phyloP scores from a whole-genome alignment of 1,140 invertebrate genomes.

The Drosophila sp. region DNA sequence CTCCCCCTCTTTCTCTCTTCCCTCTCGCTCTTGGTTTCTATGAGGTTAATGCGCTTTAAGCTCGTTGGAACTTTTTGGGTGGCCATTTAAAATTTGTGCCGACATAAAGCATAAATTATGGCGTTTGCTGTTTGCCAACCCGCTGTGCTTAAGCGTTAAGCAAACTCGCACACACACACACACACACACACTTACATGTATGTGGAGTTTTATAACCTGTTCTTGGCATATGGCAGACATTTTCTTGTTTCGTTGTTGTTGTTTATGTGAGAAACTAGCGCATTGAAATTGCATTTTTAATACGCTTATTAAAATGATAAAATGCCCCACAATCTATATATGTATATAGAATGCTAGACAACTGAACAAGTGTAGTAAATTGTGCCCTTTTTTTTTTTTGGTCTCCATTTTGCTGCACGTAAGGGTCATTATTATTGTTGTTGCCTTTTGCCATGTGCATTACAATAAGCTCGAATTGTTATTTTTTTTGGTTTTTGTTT shows the following conservation, averaged over 20 bases:
- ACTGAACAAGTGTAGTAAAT: constrained; percentile 9
- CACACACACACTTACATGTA: constrained; percentile 15
- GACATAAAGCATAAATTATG: constrained; percentile 67
- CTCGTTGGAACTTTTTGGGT: constrained; percentile 51
- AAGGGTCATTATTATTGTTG: constrained; percentile 49
- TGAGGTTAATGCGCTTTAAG: constrained; percentile 67
- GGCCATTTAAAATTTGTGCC: constrained; percentile 68
- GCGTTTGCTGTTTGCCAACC: constrained; percentile 31
- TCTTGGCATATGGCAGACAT: constrained; percentile 36
- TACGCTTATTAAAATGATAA: constrained; percentile 66
- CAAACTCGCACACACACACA: constrained; percentile 2
- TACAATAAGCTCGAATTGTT: constrained; percentile 44
- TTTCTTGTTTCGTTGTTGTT: constrained; percentile 22
- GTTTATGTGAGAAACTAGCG: constrained; percentile 56
- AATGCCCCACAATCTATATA: constrained; percentile 38
- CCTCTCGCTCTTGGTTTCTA: constrained; percentile 1
- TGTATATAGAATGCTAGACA: constrained; percentile 36
- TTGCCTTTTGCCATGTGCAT: constrained; percentile 32
- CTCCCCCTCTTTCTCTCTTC: not conserved
- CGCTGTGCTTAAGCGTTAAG: constrained; percentile 19
- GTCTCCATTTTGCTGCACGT: constrained; percentile 51
- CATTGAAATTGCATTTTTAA: constrained; percentile 67
- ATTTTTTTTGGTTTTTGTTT: constrained; percentile 28
- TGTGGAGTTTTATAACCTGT: constrained; percentile 21
- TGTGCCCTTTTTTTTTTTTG: constrained; percentile 17